A percentile compares a stretch with the other conserved stretches of the same genome.
Evolutionary conservation across 2,888 invertebrate genomes (phyloP).

Genomic region (Elaeidobius kamerunicus): DNA sequence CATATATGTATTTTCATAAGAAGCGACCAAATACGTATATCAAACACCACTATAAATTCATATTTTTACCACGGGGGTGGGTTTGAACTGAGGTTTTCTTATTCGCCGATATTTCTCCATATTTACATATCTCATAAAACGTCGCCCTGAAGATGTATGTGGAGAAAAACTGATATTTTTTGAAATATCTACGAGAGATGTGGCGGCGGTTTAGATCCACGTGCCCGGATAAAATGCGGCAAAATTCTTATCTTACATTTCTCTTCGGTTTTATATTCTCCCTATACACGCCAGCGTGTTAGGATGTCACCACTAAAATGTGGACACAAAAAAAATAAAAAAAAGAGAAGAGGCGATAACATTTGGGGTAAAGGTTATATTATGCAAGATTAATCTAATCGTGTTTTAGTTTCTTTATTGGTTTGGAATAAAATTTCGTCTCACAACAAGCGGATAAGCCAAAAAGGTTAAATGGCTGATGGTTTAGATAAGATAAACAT

Average conservation of each 20-base stretch:
- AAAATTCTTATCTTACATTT: conserved; percentile 23
- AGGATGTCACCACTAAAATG: conserved; percentile 7
- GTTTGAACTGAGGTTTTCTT: conserved; percentile 47
- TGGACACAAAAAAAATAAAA: neutral
- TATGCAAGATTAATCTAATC: neutral
- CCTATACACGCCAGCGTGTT: neutral
- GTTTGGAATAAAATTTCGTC: no score
- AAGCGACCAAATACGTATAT: conserved; percentile 36
- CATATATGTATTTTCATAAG: conserved; percentile 25
- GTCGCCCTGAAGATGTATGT: conserved; percentile 41
- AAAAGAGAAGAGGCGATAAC: neutral
- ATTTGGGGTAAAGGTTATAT: neutral
- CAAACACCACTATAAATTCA: conserved; percentile 44
- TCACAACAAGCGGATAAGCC: no score
- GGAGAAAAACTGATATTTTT: conserved; percentile 41
- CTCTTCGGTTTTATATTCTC: conserved; percentile 18
- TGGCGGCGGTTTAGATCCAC: conserved; percentile 20
- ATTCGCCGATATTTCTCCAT: conserved; percentile 46
- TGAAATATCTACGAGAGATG: conserved; percentile 34
- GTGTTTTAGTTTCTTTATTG: no score
- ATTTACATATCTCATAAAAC: conserved; percentile 49
- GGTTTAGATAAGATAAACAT: no score
- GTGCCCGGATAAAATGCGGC: conserved; percentile 22
- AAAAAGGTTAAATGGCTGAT: no score
- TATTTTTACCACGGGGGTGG: conserved; percentile 41